Evolutionary conservation across 92 coral and sea anemone genomes (phyloP).

Genomic region (Epizoanthus illoricatus): DNA sequence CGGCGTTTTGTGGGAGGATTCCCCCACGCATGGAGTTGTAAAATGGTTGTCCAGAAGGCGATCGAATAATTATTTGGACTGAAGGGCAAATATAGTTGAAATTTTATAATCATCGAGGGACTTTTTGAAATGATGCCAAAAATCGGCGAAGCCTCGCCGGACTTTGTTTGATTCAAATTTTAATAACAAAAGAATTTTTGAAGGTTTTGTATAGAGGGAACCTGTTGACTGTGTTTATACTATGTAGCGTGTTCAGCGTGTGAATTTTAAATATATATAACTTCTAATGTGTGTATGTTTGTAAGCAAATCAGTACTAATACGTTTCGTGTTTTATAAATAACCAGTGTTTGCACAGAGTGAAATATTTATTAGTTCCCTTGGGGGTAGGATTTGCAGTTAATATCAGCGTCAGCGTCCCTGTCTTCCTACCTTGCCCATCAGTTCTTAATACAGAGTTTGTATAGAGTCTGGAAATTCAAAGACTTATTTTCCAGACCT

Average conservation of each 20-base stretch:
- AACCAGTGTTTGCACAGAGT: background rate
- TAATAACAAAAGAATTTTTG: constrained; percentile 8
- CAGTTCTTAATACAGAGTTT: too few species aligned
- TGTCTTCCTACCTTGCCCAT: too few species aligned
- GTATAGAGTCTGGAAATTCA: too few species aligned
- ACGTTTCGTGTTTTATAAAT: background rate
- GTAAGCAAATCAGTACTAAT: background rate
- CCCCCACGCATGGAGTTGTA: background rate
- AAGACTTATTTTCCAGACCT: too few species aligned
- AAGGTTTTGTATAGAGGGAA: background rate
- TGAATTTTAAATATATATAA: background rate
- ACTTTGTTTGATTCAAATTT: background rate
- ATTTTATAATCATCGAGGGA: background rate
- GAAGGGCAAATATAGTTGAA: background rate
- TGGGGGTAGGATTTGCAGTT: background rate
- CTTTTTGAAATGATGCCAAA: background rate
- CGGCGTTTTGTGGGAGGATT: constrained; percentile 6
- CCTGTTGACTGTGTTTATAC: constrained; percentile 3
- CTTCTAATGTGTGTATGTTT: background rate
- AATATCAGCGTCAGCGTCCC: too few species aligned
- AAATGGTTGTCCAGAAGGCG: too few species aligned
- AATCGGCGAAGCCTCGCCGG: background rate
- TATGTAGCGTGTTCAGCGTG: background rate
- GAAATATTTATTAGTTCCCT: background rate
- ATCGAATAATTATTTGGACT: too few species aligned